Evolutionary conservation across 30 jellyfish, hydroid and myxozoan species (phyloP).

Genomic region (Mastigias papua): DNA sequence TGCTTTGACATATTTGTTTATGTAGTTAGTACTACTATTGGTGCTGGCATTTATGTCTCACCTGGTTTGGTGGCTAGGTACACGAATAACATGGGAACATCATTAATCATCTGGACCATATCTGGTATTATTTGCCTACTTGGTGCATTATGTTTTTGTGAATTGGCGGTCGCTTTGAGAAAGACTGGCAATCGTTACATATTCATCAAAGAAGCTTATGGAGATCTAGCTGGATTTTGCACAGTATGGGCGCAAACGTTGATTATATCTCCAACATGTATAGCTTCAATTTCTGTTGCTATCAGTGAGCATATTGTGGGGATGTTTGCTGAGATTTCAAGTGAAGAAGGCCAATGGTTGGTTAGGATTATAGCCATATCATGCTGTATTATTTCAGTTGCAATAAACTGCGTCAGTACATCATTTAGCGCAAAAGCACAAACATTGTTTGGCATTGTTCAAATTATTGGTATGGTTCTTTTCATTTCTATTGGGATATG

Average conservation of each 20-base stretch:
- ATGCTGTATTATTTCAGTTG: background rate
- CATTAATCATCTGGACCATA: conserved; percentile 46
- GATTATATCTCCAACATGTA: background rate
- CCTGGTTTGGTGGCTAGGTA: conserved; percentile 62
- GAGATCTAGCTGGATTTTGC: conserved; percentile 6
- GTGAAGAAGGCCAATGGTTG: background rate
- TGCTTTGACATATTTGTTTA: conserved; percentile 47
- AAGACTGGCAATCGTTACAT: conserved; percentile 66
- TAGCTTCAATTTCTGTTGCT: background rate
- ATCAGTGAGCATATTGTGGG: background rate
- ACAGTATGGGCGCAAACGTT: background rate
- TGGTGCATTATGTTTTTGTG: conserved; percentile 55
- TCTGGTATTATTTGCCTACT: conserved; percentile 56
- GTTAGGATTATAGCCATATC: background rate
- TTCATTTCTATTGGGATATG: background rate
- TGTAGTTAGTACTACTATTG: conserved; percentile 57
- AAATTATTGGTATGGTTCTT: background rate
- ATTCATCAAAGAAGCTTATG: conserved; percentile 5
- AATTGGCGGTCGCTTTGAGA: conserved; percentile 42
- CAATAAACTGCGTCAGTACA: background rate
- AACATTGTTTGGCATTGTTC: background rate
- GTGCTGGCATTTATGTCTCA: conserved; percentile 78
- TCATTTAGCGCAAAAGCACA: background rate
- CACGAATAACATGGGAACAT: conserved; percentile 44
- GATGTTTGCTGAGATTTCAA: background rate